Percentiles rank a stretch among this genome's conserved stretches.
phyloP scores from a whole-genome alignment of 2,888 invertebrate genomes.

The Phania funesta region DNA sequence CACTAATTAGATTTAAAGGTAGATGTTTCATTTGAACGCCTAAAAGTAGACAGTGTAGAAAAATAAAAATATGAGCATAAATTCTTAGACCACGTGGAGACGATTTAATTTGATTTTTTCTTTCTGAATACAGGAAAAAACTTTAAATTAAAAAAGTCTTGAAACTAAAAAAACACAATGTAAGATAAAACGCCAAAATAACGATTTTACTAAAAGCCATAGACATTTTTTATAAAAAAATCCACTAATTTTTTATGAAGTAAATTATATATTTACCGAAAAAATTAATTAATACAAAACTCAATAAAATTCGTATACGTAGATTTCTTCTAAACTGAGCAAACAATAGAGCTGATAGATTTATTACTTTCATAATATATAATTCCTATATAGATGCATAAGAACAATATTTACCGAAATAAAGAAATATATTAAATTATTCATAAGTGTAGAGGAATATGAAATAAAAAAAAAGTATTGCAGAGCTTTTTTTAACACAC shows the following conservation, averaged over 20 bases:
- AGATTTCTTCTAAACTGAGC: neutral
- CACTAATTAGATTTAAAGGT: neutral
- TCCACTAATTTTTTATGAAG: neutral
- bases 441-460: neutral
- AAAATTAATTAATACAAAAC: neutral
- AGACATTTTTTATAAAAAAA: neutral
- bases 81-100: too few relatives aligned
- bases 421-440: neutral
- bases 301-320: slow-evolving; percentile 10
- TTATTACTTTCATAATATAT: too few relatives aligned
- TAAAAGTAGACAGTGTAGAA: neutral
- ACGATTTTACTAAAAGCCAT: neutral
- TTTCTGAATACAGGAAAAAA: too few relatives aligned
- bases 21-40: neutral
- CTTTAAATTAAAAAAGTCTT: neutral
- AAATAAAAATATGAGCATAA: neutral
- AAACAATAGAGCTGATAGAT: too few relatives aligned
- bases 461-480: slow-evolving; percentile 69
- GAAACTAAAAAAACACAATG: slow-evolving; percentile 21
- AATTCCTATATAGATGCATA: neutral
- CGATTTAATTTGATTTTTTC: too few relatives aligned
- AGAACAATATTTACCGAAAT: neutral
- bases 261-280: neutral
- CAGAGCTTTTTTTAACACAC: slow-evolving; percentile 72
- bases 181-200: slow-evolving; percentile 61